phyloP scores from a whole-genome alignment of 2,113 vertebrate genomes.

The Conger conger region DNA sequence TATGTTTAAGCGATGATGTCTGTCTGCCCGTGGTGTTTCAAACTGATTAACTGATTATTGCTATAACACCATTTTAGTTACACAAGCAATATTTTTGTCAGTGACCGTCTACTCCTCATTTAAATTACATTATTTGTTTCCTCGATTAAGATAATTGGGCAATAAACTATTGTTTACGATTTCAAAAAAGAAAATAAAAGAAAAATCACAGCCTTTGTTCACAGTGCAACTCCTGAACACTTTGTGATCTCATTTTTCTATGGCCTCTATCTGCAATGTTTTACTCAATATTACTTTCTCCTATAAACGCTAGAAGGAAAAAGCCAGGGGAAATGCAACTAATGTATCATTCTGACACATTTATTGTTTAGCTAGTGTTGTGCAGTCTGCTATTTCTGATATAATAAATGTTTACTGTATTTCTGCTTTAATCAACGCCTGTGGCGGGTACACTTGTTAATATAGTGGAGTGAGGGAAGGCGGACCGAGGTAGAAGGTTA shows the following conservation, averaged over 20 bases:
- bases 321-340: slow-evolving; percentile 43
- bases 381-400: slow-evolving; percentile 54
- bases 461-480: slow-evolving; percentile 36
- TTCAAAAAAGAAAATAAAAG: not conserved
- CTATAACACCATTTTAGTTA: not conserved
- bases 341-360: slow-evolving; percentile 64
- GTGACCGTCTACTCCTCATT: not conserved
- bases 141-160: not conserved
- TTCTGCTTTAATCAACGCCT: slow-evolving; percentile 59
- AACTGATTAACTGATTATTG: too few relatives aligned
- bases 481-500: slow-evolving; percentile 39
- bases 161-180: not conserved
- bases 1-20: not conserved
- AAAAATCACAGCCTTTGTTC: not conserved
- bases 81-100: too few relatives aligned
- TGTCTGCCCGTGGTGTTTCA: not conserved
- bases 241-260: slow-evolving; percentile 12
- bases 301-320: slow-evolving; percentile 46
- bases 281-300: slow-evolving; percentile 34
- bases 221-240: not conserved
- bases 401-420: slow-evolving; percentile 60
- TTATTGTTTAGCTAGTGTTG: slow-evolving; percentile 52
- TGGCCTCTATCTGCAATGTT: not conserved
- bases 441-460: slow-evolving; percentile 45
- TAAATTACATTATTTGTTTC: not conserved